These are phyloP conservation scores for Phoebastria nigripes DNA, from an alignment of 2,797 vertebrate genomes.

Conservation along the genomic window DNA sequence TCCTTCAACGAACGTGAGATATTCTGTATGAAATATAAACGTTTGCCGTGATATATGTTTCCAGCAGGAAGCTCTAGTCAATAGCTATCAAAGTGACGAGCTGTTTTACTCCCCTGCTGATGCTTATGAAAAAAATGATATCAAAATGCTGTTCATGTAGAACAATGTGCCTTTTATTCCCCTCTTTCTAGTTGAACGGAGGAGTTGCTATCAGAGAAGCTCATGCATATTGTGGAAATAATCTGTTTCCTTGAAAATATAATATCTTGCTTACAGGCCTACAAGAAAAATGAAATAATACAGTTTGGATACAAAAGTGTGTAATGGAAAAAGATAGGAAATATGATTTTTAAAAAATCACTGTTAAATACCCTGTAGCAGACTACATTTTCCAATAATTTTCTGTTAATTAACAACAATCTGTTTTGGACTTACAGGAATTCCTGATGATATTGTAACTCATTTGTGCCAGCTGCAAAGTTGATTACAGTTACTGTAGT, in stretches of 20 bases:
- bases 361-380: neutral
- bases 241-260: neutral
- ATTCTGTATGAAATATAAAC: neutral
- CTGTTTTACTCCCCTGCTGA: slow-evolving; percentile 17
- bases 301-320: neutral
- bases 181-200: neutral
- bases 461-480: neutral
- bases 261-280: neutral
- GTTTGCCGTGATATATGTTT: neutral
- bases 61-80: slow-evolving; percentile 36
- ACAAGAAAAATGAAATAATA: neutral
- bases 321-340: neutral
- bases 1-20: neutral
- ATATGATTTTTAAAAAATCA: neutral
- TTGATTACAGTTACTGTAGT: neutral
- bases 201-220: neutral
- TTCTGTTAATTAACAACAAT: slow-evolving; percentile 16
- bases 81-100: slow-evolving; percentile 11
- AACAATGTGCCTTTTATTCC: slow-evolving; percentile 12
- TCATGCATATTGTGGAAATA: neutral
- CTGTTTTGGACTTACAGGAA: neutral
- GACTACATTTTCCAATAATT: neutral
- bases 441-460: neutral
- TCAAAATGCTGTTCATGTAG: neutral
- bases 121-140: neutral